A percentile compares a stretch with the other conserved stretches of the same genome.
Conservation (phyloP, 2,113 vertebrate genomes). For the Pachypanchax playfairii region DNA sequence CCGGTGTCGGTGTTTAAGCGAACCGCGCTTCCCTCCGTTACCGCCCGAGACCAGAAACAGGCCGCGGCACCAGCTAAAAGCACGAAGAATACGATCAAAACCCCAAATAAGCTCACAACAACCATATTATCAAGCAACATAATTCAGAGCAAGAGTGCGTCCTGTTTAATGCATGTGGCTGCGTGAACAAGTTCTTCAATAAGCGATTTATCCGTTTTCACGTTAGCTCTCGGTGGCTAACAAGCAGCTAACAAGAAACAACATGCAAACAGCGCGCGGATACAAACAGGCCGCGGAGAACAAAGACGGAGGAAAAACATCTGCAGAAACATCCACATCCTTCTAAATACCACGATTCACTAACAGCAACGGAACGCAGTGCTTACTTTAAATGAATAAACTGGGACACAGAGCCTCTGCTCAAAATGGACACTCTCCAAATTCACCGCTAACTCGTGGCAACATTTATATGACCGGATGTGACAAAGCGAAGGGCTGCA, state of each 20-base stretch:
- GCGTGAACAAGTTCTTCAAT: rapidly evolving
- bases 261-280: background rate
- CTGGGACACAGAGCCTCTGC: slow-evolving; percentile 52
- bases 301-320: rapidly evolving
- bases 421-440: slow-evolving; percentile 79
- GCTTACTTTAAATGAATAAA: slow-evolving; percentile 61
- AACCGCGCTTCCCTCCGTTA: slow-evolving; percentile 62
- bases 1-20: slow-evolving; percentile 40
- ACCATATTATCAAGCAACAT: rapidly evolving
- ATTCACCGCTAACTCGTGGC: slow-evolving; percentile 80
- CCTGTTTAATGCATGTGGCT: background rate
- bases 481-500: background rate
- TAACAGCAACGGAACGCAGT: background rate
- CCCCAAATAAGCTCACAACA: too few species aligned
- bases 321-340: rapidly evolving
- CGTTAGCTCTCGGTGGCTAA: slow-evolving; percentile 35
- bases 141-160: rapidly evolving
- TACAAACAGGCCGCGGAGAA: rapidly evolving
- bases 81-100: rapidly evolving
- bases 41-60: slow-evolving; percentile 31
- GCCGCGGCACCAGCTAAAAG: slow-evolving; percentile 22
- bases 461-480: slow-evolving; percentile 77
- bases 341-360: rapidly evolving
- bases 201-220: background rate
- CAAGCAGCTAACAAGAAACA: slow-evolving; percentile 2